Conservation (phyloP, 2,797 vertebrate genomes). For the Oreochromis mossambicus region DNA sequence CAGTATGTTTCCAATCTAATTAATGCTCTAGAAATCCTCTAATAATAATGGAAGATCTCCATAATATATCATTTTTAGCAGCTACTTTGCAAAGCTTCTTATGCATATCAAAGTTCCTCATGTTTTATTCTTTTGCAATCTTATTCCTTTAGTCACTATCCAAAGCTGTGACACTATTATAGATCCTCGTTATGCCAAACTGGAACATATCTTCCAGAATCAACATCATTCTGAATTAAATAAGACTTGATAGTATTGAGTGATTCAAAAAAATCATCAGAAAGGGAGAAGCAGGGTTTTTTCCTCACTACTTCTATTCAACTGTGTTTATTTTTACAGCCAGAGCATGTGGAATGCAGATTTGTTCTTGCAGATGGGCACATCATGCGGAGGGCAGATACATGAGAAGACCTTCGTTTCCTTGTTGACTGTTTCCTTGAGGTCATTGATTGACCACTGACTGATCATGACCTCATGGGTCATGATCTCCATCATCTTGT, state of each 20-base stretch:
- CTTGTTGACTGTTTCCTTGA: slow-evolving; percentile 98
- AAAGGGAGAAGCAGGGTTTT: not conserved
- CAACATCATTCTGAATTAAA: not conserved
- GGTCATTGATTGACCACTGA: slow-evolving; percentile 85
- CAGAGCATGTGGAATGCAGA: not conserved
- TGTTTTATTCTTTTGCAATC: not conserved
- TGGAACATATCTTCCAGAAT: not conserved
- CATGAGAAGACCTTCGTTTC: slow-evolving; percentile 76
- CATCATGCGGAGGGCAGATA: slow-evolving; percentile 95
- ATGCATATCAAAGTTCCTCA: not conserved
- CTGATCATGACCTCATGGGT: slow-evolving; percentile 84
- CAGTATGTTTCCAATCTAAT: not conserved
- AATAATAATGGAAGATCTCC: not conserved
- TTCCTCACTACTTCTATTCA: not conserved
- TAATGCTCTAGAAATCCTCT: not conserved
- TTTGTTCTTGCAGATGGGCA: slow-evolving; percentile 94
- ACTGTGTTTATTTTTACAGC: not conserved
- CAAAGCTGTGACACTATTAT: not conserved
- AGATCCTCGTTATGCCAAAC: not conserved
- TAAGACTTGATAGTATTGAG: not conserved
- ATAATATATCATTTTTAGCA: not conserved
- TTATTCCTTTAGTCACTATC: not conserved
- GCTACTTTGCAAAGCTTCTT: not conserved
- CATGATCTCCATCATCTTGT: slow-evolving; percentile 99
- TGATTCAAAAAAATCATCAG: not conserved